These are phyloP conservation scores for Hephaestus fuliginosus DNA, from an alignment of 2,797 vertebrate species.

Conservation along the genomic window DNA sequence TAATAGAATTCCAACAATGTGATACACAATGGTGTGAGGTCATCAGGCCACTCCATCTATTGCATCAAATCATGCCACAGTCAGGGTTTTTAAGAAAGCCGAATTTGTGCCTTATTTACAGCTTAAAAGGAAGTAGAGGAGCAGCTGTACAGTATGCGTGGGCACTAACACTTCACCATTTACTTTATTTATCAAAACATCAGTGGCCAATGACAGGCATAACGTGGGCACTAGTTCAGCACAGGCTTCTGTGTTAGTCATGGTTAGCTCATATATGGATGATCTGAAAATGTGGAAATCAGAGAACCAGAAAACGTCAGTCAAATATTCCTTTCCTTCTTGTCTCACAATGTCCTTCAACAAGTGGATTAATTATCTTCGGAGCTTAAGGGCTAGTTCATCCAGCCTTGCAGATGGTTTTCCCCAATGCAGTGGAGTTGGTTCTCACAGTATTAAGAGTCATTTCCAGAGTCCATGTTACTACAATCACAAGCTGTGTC, in stretches of 20 bases:
- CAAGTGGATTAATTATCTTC: background rate
- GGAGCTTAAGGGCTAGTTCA: background rate
- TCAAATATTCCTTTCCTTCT: background rate
- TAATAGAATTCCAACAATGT: background rate
- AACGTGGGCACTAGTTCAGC: background rate
- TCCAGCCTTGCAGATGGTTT: background rate
- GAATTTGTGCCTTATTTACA: conserved; percentile 21
- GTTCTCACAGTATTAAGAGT: background rate
- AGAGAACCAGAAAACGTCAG: too few species aligned
- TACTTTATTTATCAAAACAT: background rate
- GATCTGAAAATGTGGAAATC: background rate
- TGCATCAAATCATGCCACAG: background rate
- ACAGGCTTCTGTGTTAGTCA: background rate
- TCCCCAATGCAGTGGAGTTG: too few species aligned
- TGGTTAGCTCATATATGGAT: background rate
- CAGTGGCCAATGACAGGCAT: background rate
- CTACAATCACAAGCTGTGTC: too few species aligned
- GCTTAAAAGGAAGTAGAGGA: conserved; percentile 3
- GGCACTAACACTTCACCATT: background rate
- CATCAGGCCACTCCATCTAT: background rate
- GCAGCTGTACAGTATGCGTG: background rate
- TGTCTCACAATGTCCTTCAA: background rate
- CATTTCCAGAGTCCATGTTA: background rate
- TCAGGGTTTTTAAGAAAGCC: background rate
- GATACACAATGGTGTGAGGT: background rate